Conservation (phyloP, 1,140 invertebrate genomes). For the Drosophila equinoxialis region DNA sequence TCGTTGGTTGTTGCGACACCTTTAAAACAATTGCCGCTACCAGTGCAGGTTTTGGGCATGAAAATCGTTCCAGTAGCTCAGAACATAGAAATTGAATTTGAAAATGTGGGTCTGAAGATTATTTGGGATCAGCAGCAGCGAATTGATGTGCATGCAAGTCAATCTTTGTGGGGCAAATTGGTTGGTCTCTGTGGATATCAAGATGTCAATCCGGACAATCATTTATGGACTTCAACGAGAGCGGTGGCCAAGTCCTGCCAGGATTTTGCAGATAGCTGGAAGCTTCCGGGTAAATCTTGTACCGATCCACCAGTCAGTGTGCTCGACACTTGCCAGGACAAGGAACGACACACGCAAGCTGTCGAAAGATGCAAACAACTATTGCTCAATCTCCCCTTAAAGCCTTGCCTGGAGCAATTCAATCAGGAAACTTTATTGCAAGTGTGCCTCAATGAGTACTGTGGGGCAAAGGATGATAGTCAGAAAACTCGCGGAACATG, state of each 20-base stretch:
- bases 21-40: conserved; percentile 86
- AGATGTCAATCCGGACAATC: conserved; percentile 88
- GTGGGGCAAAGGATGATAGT: no score
- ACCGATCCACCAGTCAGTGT: no score
- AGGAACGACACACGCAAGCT: no score
- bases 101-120: conserved; percentile 87
- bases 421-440: no score
- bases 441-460: no score
- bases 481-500: no score
- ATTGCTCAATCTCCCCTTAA: no score
- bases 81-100: conserved; percentile 87
- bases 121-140: conserved; percentile 89
- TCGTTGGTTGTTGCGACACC: conserved; percentile 84
- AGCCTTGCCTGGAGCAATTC: no score
- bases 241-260: conserved; percentile 14
- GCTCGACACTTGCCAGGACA: no score
- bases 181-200: conserved; percentile 91
- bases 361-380: no score
- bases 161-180: conserved; percentile 90
- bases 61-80: conserved; percentile 88
- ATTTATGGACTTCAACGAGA: conserved; percentile 87
- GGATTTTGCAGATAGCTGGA: conserved; percentile 57
- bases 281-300: conserved; percentile 86
- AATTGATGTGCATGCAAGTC: conserved; percentile 86
- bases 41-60: conserved; percentile 87